Conservation (phyloP, 2,797 vertebrate species). For the Rhynchonycteris naso region DNA sequence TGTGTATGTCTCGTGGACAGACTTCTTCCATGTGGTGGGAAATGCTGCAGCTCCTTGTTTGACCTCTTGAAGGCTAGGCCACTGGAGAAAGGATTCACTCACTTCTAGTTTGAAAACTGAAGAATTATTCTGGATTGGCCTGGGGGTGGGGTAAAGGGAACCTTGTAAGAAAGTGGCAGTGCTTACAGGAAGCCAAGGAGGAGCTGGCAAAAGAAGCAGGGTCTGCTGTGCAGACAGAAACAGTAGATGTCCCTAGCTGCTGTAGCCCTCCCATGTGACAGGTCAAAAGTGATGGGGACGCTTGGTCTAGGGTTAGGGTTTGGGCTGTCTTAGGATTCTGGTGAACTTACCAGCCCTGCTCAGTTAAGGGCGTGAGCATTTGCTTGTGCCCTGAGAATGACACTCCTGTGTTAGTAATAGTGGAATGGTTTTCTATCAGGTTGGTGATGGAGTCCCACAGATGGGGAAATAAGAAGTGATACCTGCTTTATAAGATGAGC, state of each 20-base stretch:
- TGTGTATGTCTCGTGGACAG: not conserved
- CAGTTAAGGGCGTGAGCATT: not conserved
- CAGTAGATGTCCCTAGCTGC: not conserved
- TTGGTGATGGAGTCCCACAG: not conserved
- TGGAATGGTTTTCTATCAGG: not conserved
- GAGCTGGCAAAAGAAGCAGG: not conserved
- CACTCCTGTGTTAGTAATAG: not conserved
- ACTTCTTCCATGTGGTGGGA: not conserved
- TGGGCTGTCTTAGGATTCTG: not conserved
- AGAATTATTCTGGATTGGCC: not conserved
- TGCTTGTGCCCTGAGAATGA: not conserved
- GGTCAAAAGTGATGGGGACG: not conserved
- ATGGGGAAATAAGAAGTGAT: slow-evolving; percentile 23
- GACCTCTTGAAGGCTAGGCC: not conserved
- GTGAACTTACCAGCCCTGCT: not conserved
- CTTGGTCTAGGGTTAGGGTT: not conserved
- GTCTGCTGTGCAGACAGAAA: not conserved
- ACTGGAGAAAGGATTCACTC: not conserved
- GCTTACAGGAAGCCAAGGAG: not conserved
- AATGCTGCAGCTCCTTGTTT: not conserved
- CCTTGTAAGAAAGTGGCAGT: not conserved
- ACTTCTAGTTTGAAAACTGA: not conserved
- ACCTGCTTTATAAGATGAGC: not conserved
- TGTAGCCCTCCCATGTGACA: not conserved
- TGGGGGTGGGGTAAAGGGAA: not conserved